A percentile compares a stretch with the other conserved stretches of the same genome.
These are phyloP conservation scores for Drosophila infuscata DNA, from an alignment of 2,888 invertebrate species.

Conservation along the genomic window DNA sequence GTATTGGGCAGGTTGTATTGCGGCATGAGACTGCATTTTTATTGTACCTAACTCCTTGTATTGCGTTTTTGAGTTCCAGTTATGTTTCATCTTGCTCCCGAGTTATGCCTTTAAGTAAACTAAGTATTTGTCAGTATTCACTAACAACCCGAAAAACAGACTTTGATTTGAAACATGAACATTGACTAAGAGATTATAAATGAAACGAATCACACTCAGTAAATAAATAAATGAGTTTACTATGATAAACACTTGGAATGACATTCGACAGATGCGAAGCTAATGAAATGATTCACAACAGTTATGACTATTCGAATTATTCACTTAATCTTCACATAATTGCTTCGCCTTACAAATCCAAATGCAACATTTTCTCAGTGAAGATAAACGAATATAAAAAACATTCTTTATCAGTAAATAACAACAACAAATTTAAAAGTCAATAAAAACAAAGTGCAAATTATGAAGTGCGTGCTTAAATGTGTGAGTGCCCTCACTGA, in stretches of 20 bases:
- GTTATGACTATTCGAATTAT: neutral
- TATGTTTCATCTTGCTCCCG: slow-evolving; percentile 32
- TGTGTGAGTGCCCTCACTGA: neutral
- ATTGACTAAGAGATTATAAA: neutral
- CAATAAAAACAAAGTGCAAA: neutral
- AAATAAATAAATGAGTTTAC: neutral
- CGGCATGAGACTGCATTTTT: slow-evolving; percentile 57
- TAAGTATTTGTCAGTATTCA: neutral
- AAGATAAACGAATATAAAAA: neutral
- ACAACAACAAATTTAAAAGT: neutral
- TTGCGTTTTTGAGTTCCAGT: slow-evolving; percentile 34
- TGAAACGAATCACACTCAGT: neutral
- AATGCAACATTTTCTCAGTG: neutral
- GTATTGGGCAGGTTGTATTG: slow-evolving; percentile 92
- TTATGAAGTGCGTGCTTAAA: neutral
- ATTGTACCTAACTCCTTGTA: slow-evolving; percentile 27
- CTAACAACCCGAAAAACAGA: slow-evolving; percentile 2
- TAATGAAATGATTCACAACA: neutral
- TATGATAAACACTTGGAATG: neutral
- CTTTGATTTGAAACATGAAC: neutral
- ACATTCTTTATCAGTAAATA: neutral
- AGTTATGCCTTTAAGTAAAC: slow-evolving; percentile 14
- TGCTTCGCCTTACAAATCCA: neutral
- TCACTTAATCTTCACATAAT: neutral
- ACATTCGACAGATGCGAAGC: neutral